Percentiles rank a stretch among this genome's conserved stretches.
Conservation (phyloP, 2,113 vertebrate genomes). For the Crocuta crocuta region DNA sequence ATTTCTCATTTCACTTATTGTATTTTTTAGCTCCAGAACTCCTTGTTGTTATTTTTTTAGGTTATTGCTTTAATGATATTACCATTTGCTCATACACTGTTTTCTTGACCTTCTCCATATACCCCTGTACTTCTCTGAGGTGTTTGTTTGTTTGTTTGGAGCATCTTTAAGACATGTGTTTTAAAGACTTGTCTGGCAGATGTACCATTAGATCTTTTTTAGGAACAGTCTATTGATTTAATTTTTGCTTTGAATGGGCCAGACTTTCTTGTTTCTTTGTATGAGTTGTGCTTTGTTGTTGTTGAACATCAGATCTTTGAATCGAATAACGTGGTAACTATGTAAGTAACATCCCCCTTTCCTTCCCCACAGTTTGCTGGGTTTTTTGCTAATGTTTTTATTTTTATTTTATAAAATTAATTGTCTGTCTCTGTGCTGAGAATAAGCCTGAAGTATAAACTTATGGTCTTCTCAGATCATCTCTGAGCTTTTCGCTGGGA, state of each 20-base stretch:
- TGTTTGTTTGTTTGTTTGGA: background rate
- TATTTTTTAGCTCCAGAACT: background rate
- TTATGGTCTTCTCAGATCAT: background rate
- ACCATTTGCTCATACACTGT: background rate
- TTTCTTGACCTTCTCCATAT: background rate
- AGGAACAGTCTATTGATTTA: background rate
- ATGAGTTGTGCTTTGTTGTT: background rate
- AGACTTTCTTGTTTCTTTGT: background rate
- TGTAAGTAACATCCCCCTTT: background rate
- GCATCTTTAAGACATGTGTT: background rate
- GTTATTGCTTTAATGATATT: background rate
- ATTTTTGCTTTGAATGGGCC: background rate
- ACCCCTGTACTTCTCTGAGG: background rate
- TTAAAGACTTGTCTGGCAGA: background rate
- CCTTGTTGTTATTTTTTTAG: background rate
- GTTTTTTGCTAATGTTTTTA: background rate
- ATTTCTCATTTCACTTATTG: background rate
- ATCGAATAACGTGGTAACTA: background rate
- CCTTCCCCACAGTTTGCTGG: background rate
- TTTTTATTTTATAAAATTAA: background rate
- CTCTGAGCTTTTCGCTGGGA: background rate
- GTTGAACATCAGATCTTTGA: background rate
- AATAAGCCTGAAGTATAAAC: background rate
- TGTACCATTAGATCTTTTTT: background rate
- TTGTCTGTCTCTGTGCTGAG: background rate